Conservation (phyloP, 1,140 invertebrate species). For the Drosophila chauvacae region DNA sequence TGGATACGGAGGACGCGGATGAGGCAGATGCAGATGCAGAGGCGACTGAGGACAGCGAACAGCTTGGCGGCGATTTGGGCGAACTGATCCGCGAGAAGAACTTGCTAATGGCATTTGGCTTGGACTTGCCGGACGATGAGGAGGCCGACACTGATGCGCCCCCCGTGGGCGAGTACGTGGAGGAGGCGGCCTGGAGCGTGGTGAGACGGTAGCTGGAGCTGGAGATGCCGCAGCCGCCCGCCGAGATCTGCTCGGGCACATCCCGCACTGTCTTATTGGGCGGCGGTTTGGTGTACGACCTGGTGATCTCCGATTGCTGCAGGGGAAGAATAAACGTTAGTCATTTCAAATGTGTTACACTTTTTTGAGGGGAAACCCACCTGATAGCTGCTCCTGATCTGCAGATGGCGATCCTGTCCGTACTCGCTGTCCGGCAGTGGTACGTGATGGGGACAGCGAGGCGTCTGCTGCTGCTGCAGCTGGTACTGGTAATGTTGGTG, state of each 20-base stretch:
- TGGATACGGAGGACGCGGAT: conserved; percentile 69
- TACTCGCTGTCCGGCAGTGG: conserved; percentile 87
- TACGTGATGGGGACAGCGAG: conserved; percentile 87
- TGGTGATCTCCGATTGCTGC: conserved; percentile 83
- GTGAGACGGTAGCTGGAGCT: conserved; percentile 71
- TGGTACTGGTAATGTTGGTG: conserved; percentile 84
- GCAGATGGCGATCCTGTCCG: conserved; percentile 86
- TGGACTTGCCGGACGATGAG: conserved; percentile 71
- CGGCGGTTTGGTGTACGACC: conserved; percentile 84
- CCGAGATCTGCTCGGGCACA: conserved; percentile 77
- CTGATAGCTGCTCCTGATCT: conserved; percentile 87
- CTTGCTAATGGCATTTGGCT: conserved; percentile 83
- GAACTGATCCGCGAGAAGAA: conserved; percentile 83
- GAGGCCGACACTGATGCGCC: conserved; percentile 30
- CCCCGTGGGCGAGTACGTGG: conserved; percentile 28
- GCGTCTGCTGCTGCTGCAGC: conserved; percentile 84
- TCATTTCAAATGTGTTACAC: neutral
- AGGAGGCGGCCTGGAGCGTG: conserved; percentile 57
- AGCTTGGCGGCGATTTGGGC: conserved; percentile 71
- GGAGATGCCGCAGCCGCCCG: conserved; percentile 53
- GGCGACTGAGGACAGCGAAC: conserved; percentile 33
- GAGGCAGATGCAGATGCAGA: conserved; percentile 52
- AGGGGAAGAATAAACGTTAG: neutral
- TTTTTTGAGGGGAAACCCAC: conserved; percentile 53
- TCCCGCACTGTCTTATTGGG: conserved; percentile 83